Evolutionary conservation across 2,797 vertebrate genomes (phyloP), one percentile per base, ranked within the genome.

Genomic region (Tenualosa ilisha): DNA sequence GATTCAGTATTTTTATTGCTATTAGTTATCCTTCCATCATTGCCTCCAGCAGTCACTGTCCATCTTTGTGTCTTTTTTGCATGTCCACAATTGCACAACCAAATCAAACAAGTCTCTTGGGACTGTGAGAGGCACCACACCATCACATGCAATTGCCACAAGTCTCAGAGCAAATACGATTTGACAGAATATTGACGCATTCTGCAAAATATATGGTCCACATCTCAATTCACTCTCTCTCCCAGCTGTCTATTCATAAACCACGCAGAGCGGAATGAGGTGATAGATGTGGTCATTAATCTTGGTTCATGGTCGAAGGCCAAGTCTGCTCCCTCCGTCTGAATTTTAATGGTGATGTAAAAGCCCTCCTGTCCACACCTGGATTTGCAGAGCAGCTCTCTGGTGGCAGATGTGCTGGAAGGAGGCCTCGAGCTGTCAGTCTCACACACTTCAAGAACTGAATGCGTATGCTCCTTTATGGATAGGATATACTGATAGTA

Each of bases 261-360:
- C 49, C n/a, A 56, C 1, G 87, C 86, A 22, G 63, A 84, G 13
- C 89, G 83, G 90, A 90, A 88, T 83, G 81, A 17, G 84, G 90
- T 91, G 91, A 94, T 93, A 91, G 89, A 91, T 93, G 90, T 88
- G 88, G 83, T 83, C 89, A 90, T 90, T 88, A 89, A 86, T 81
- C 51, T 24, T 50, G 81, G 89, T 89, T 90, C 89, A 85, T 86
- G 89, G 91, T 92, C 89, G 91, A 90, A 91, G 91, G 91, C 92
- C 89, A 88, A 89, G 90, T 89, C 91, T 90, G 86, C 92, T 90
- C 88, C 88, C 89, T 92, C 90, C 90, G 20, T 43, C 72, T 79
- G 72, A 79, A 79, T 79, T 46, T 79, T 43, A 46, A 79, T 79
- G 72, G 17, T 17, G 40, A 17, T 79, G 4, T 46, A 46, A 75